phyloP scores from a whole-genome alignment of 2,113 vertebrate species.

The Anarhynchus alexandrinus region DNA sequence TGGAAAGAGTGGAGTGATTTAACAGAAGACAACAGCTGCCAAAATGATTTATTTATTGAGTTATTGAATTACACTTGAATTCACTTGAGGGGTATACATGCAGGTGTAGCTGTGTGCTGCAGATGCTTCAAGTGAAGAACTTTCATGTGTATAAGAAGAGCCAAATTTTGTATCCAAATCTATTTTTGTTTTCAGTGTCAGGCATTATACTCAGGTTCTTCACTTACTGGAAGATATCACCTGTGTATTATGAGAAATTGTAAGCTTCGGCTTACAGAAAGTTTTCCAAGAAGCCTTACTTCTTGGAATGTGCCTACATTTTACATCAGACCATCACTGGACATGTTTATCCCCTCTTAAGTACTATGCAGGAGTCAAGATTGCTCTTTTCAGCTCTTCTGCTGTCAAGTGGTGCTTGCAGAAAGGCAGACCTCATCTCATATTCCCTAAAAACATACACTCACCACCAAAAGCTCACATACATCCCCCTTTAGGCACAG shows the following conservation, averaged over 20 bases:
- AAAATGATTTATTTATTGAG: slow-evolving; percentile 12
- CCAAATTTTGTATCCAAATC: neutral
- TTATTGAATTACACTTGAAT: slow-evolving; percentile 29
- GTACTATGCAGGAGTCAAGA: neutral
- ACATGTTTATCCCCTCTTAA: neutral
- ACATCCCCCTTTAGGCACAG: neutral
- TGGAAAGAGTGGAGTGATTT: neutral
- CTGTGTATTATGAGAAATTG: neutral
- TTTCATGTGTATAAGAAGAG: neutral
- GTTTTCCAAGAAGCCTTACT: neutral
- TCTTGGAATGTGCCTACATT: neutral
- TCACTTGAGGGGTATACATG: neutral
- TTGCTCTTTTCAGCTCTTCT: neutral
- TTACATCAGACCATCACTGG: neutral
- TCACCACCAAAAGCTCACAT: neutral
- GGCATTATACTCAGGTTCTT: neutral
- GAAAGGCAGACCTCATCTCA: neutral
- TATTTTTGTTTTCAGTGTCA: slow-evolving; percentile 4
- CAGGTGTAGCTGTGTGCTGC: neutral
- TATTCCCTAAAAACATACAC: neutral
- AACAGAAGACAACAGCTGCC: neutral
- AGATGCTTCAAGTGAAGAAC: neutral
- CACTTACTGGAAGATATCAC: neutral
- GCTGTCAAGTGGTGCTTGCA: neutral
- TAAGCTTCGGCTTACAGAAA: neutral